phyloP scores from a whole-genome alignment of 2,888 invertebrate species.

The Eilema depressum region DNA sequence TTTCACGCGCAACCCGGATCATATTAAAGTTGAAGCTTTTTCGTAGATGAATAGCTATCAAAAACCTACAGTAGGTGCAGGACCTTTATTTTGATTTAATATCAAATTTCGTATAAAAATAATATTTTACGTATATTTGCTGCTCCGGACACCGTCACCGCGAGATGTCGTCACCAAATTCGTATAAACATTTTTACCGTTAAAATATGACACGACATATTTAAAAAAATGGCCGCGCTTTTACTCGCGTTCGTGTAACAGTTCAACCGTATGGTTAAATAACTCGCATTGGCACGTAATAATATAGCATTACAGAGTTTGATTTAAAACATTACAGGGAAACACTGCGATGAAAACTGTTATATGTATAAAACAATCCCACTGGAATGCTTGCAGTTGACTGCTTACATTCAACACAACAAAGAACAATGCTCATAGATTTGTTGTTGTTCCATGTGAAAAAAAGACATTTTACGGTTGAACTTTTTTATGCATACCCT shows the following conservation, averaged over 20 bases:
- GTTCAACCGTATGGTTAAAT: slow-evolving; percentile 21
- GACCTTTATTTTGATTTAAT: neutral
- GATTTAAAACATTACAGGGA: slow-evolving; percentile 17
- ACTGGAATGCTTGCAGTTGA: slow-evolving; percentile 14
- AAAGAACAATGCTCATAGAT: slow-evolving; percentile 1
- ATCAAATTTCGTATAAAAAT: neutral
- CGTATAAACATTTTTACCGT: slow-evolving; percentile 32
- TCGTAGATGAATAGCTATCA: too few species aligned
- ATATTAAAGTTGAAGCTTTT: too few species aligned
- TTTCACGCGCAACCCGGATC: too few species aligned
- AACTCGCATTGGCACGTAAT: slow-evolving; percentile 19
- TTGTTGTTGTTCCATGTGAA: neutral
- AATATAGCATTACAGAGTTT: slow-evolving; percentile 17
- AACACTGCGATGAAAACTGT: slow-evolving; percentile 5
- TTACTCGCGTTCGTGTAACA: slow-evolving; percentile 7
- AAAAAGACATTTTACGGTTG: neutral
- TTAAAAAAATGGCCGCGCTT: slow-evolving; percentile 35
- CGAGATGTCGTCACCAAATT: slow-evolving; percentile 53
- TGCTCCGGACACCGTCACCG: slow-evolving; percentile 38
- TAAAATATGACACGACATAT: slow-evolving; percentile 37
- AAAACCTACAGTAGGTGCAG: neutral
- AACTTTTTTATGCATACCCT: neutral
- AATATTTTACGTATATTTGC: slow-evolving; percentile 15
- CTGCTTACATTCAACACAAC: neutral
- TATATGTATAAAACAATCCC: slow-evolving; percentile 14